Conservation (phyloP, 2,888 invertebrate species). For the Sabellastarte sp. region DNA sequence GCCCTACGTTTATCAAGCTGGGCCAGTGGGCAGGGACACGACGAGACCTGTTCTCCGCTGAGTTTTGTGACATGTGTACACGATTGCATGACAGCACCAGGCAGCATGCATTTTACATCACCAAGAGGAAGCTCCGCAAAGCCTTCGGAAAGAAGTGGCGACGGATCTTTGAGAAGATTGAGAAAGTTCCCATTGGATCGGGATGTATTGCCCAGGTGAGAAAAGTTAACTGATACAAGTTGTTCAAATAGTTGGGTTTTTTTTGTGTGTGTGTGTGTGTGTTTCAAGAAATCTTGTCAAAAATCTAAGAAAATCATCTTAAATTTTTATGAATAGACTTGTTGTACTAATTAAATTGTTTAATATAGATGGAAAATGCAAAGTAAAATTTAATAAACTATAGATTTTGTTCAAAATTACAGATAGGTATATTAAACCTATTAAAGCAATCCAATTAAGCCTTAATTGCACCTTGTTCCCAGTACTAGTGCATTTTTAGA, state of each 20-base stretch:
- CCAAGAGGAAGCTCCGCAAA: slow-evolving; percentile 42
- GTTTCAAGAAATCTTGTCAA: too few relatives aligned
- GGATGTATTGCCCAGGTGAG: slow-evolving; percentile 63
- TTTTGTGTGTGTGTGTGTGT: too few relatives aligned
- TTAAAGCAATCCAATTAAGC: too few relatives aligned
- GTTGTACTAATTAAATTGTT: too few relatives aligned
- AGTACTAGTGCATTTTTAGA: too few relatives aligned
- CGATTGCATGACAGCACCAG: slow-evolving; percentile 53
- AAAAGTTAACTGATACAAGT: too few relatives aligned
- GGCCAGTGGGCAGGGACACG: slow-evolving; percentile 64
- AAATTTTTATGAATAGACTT: too few relatives aligned
- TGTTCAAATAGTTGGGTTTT: too few relatives aligned
- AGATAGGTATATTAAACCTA: too few relatives aligned
- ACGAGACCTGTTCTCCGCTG: slow-evolving; percentile 61
- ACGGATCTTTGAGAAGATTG: slow-evolving; percentile 55
- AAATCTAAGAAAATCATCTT: too few relatives aligned
- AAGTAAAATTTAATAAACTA: neutral
- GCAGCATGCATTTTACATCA: slow-evolving; percentile 59
- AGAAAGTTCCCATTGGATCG: slow-evolving; percentile 61
- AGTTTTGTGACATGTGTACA: slow-evolving; percentile 59
- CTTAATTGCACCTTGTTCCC: too few relatives aligned
- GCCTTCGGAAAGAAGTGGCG: slow-evolving; percentile 58
- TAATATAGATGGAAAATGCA: neutral
- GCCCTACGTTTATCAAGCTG: slow-evolving; percentile 63
- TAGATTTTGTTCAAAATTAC: too few relatives aligned